phyloP scores from a whole-genome alignment of 2,888 invertebrate species.

The Morinoia aosen region DNA sequence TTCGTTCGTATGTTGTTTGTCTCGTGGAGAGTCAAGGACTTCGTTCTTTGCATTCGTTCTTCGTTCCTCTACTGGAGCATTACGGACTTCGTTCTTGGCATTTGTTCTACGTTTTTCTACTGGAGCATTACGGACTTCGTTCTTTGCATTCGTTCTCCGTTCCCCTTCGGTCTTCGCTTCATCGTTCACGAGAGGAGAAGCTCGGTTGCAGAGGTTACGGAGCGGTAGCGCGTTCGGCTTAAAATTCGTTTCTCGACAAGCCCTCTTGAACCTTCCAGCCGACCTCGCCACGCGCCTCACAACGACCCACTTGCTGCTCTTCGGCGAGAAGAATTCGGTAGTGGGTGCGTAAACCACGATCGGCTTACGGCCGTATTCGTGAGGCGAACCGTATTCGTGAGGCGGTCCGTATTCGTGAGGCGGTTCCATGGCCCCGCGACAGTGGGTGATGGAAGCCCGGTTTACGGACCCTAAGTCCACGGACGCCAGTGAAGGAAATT shows the following conservation, averaged over 20 bases:
- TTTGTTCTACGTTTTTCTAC: too few species aligned
- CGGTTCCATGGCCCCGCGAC: not conserved
- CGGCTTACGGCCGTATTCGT: not conserved
- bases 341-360: constrained; percentile 7
- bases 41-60: not conserved
- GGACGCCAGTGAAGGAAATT: not conserved
- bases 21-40: not conserved
- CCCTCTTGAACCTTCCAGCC: not conserved
- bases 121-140: not conserved
- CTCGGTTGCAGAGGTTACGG: not conserved
- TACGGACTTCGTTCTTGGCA: not conserved
- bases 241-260: not conserved
- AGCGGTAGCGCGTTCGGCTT: not conserved
- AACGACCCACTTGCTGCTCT: not conserved
- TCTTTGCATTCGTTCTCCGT: not conserved
- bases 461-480: not conserved
- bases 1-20: not conserved
- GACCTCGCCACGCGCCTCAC: not conserved
- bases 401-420: too few species aligned
- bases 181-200: not conserved
- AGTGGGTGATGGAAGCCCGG: not conserved
- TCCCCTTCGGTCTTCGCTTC: not conserved
- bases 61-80: not conserved
- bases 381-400: not conserved
- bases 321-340: not conserved